These are phyloP conservation scores for Dynastes tityus DNA, from an alignment of 2,888 invertebrate genomes.

Conservation along the genomic window DNA sequence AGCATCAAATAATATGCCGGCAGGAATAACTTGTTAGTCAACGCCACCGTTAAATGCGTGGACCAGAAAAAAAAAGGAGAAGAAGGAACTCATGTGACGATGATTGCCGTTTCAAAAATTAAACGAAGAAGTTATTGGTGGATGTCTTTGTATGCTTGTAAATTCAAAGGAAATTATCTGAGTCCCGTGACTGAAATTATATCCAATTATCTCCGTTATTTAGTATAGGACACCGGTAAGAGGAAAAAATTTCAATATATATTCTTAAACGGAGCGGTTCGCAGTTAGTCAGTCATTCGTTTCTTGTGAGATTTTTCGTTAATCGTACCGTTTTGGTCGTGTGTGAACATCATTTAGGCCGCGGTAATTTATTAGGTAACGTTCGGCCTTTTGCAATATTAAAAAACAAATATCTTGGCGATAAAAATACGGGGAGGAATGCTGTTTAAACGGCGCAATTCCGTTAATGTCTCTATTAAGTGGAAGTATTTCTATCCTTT, in stretches of 20 bases:
- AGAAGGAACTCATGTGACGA: not conserved
- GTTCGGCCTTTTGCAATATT: not conserved
- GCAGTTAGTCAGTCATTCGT: not conserved
- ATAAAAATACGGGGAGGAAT: not conserved
- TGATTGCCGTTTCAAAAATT: not conserved
- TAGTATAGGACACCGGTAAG: not conserved
- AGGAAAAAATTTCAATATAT: not conserved
- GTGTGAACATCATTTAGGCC: not conserved
- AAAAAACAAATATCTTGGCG: not conserved
- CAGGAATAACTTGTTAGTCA: not conserved
- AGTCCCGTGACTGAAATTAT: not conserved
- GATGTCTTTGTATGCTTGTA: not conserved
- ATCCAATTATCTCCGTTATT: slow-evolving; percentile 6
- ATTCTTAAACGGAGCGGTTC: not conserved
- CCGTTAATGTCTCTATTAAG: slow-evolving; percentile 2
- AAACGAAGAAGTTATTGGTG: slow-evolving; percentile 1
- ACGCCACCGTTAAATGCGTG: not conserved
- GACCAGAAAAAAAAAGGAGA: not conserved
- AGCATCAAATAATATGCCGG: not conserved
- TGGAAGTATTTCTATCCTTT: not conserved
- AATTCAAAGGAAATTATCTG: not conserved
- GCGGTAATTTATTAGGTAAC: slow-evolving; percentile 6
- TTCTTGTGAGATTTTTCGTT: not conserved
- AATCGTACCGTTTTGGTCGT: not conserved
- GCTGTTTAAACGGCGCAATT: not conserved